Evolutionary conservation across 1,140 invertebrate species (phyloP), one percentile per base, ranked within the genome.

Genomic region (Pogonomyrmex barbatus): DNA sequence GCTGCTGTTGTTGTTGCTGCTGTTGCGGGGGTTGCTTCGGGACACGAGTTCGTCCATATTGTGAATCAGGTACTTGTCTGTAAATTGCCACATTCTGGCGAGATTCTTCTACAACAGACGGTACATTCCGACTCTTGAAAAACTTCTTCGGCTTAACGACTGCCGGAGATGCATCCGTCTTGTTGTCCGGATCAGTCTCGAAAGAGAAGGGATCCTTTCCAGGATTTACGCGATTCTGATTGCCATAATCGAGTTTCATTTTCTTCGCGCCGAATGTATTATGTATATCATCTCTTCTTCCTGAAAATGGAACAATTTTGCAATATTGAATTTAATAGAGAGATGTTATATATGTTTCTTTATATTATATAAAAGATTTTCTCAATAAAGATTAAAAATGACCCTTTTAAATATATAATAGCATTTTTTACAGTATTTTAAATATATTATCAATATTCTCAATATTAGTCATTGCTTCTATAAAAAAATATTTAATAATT

Each of bases 41-140:
- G 45, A 87, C 67, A 30, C 92, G 91, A 2, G 93, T 85, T 75
- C 91, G 87, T 71, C 90, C 91, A 77, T 93, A 93, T 60, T 94
- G 92, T 33, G 93, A 91, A 87, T 94, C 93, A 92, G 94, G 93
- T 94, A 94, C 93, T 93, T 93, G 92, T 85, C 90, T 92, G 77
- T 94, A 95, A 24, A 96, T 95, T 85, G 95, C 90, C 91, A 96
- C 93, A 94, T 96, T 95, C 36, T 94, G 91, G 58, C 94, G 94
- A 30, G 94, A 83, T 89, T 95, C 96, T 4, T 95, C 93, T n/a
- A 88, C 54, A 6, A 86, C 92, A 17, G 96, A 93, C 65, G 96
- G 96, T 2, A 96, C 95, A 94, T 97, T 97, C 47, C 98, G 96
- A 91, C 97, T 98, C 93, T 98, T 98, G 93, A 98, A 98, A 95